phyloP scores from a whole-genome alignment of 2,113 vertebrate genomes.

The Galeopterus variegatus region DNA sequence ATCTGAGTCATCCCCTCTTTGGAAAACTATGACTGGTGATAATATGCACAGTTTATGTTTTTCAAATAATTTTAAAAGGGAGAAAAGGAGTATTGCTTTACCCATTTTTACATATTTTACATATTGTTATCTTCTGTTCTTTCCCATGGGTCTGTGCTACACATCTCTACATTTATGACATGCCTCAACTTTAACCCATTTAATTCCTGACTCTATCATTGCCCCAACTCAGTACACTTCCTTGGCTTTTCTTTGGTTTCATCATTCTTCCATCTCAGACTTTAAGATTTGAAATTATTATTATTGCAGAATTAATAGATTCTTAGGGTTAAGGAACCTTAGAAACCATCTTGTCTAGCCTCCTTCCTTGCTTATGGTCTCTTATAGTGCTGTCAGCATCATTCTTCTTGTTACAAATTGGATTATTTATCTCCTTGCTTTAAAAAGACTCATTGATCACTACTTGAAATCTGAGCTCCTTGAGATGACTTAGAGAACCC shows the following conservation, averaged over 20 bases:
- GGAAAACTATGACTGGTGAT: not conserved
- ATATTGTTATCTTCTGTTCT: not conserved
- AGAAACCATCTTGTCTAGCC: not conserved
- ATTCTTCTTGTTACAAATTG: slow-evolving; percentile 32
- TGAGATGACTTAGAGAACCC: not conserved
- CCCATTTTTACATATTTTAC: not conserved
- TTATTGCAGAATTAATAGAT: not conserved
- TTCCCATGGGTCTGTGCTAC: not conserved
- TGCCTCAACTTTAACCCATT: not conserved
- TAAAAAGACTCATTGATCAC: not conserved
- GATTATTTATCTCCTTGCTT: not conserved
- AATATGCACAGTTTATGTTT: not conserved
- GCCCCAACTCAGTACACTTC: not conserved
- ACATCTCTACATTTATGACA: not conserved
- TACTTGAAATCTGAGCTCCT: not conserved
- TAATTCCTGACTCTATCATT: not conserved
- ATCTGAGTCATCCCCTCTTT: no score
- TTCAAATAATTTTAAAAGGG: not conserved
- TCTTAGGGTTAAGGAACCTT: not conserved
- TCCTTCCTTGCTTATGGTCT: not conserved
- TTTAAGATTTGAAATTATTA: not conserved
- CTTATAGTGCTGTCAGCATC: not conserved
- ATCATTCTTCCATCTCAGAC: not conserved
- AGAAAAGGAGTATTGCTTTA: not conserved
- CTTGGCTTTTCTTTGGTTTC: not conserved